Percentiles rank a stretch among this genome's conserved stretches.
Conservation (phyloP, 2,888 invertebrate genomes). For the Archips xylosteana region DNA sequence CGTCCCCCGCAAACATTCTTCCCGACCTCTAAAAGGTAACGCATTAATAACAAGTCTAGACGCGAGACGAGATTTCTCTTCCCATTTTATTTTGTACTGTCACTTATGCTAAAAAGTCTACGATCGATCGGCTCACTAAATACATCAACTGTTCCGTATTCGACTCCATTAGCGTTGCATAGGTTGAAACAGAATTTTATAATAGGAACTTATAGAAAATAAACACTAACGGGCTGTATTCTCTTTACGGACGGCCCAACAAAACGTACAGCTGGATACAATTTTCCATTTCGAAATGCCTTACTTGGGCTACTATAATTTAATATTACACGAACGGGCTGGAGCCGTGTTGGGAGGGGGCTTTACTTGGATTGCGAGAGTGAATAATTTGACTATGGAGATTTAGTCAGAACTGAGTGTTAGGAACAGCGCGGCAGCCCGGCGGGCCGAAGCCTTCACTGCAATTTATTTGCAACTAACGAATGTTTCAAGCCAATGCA, state of each 20-base stretch:
- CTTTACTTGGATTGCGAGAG: slow-evolving; percentile 78
- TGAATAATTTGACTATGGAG: slow-evolving; percentile 83
- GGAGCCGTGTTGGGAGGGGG: slow-evolving; percentile 65
- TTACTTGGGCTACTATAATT: slow-evolving; percentile 80
- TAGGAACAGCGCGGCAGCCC: slow-evolving; percentile 48
- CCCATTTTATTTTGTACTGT: slow-evolving; percentile 47
- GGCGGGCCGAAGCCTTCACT: slow-evolving; percentile 56
- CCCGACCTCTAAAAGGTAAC: slow-evolving; percentile 54
- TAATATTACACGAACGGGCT: slow-evolving; percentile 78
- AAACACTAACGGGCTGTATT: slow-evolving; percentile 51
- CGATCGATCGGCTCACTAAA: slow-evolving; percentile 46
- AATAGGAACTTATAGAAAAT: slow-evolving; percentile 59
- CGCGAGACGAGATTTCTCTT: slow-evolving; percentile 49
- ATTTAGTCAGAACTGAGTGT: slow-evolving; percentile 60
- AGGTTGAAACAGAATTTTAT: slow-evolving; percentile 60
- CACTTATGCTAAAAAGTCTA: slow-evolving; percentile 49
- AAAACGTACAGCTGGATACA: slow-evolving; percentile 66
- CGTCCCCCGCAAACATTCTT: slow-evolving; percentile 43
- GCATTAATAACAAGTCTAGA: slow-evolving; percentile 63
- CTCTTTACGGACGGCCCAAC: slow-evolving; percentile 56
- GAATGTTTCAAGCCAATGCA: slow-evolving; percentile 61
- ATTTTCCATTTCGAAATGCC: slow-evolving; percentile 81
- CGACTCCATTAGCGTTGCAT: slow-evolving; percentile 48
- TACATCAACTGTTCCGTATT: slow-evolving; percentile 45
- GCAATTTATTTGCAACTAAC: slow-evolving; percentile 75